Evolutionary conservation across 2,113 vertebrate species (phyloP), one percentile per base, ranked within the genome.

Genomic region (Orientallactaga bullata): DNA sequence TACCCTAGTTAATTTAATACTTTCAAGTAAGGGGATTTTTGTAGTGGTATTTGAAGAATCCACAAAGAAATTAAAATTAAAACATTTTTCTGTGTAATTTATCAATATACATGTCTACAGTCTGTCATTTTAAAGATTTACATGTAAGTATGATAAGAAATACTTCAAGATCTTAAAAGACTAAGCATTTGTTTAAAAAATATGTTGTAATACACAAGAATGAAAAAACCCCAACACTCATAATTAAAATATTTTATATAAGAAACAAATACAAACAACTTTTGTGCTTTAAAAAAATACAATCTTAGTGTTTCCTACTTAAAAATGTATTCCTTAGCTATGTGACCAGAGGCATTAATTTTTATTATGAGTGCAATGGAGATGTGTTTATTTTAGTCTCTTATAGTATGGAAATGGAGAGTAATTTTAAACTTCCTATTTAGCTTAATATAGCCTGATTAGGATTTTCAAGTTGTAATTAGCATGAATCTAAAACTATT

Each of bases 341-440:
- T 95, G 88, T 85, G 66, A 35, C 77, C 76, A 71, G n/a, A 95
- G 79, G 88, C 78, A 6, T 95, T 97, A 96, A 88, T 96, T 97
- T 96, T 94, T 76, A 93, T 89, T 96, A 66, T 85, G 88, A 85
- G 35, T 93, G 51, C 42, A 96, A 89, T 37, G 37, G n/a, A 96
- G 80, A 95, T n/a, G 7, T 84, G 88, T 89, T 90, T 93, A 97
- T 97, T 97, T 96, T 94, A 95, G 17, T 91, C 68, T 93, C 74
- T 93, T 93, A 68, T 39, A 60, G 89, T 93, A 82, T 63, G 63
- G 93, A 97, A 97, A 95, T 73, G 28, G 78, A 60, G 51, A 73
- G 86, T 68, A 96, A 85, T 12, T 85, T 8, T 58, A 93, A 88
- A 65, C 85, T 94, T 96, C 69, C 42, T 93, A 91, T 68, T 92